Conservation (phyloP, 92 coral and sea anemone genomes). For the Montipora capitata region DNA sequence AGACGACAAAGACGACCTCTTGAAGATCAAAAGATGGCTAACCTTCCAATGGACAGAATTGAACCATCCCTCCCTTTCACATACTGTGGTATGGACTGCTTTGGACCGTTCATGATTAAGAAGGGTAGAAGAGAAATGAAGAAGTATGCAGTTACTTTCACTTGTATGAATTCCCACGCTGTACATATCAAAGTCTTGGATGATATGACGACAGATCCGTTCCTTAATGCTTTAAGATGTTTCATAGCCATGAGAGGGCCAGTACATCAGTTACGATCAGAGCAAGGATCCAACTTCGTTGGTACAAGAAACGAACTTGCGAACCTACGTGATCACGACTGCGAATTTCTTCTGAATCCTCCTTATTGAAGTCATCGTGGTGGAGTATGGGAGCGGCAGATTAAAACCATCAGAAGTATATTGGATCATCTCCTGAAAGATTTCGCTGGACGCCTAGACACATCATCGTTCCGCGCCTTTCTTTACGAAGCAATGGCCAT, state of each 20-base stretch:
- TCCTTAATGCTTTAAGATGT: neutral
- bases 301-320: too few relatives aligned
- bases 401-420: neutral
- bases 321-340: neutral
- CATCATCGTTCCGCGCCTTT: neutral
- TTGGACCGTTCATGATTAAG: neutral
- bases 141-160: neutral
- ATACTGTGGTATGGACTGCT: slow-evolving; percentile 2
- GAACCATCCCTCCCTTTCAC: too few relatives aligned
- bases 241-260: too few relatives aligned
- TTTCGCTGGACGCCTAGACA: neutral
- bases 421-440: neutral
- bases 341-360: too few relatives aligned
- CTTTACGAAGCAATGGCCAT: too few relatives aligned
- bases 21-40: neutral
- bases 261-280: too few relatives aligned
- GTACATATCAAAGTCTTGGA: neutral
- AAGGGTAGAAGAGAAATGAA: neutral
- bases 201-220: neutral
- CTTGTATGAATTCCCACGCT: neutral
- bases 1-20: neutral
- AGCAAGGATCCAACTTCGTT: too few relatives aligned
- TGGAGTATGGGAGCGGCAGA: too few relatives aligned
- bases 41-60: neutral
- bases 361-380: too few relatives aligned